These are phyloP conservation scores for Thrips palmi DNA, from an alignment of 1,140 invertebrate genomes.

Conservation along the genomic window DNA sequence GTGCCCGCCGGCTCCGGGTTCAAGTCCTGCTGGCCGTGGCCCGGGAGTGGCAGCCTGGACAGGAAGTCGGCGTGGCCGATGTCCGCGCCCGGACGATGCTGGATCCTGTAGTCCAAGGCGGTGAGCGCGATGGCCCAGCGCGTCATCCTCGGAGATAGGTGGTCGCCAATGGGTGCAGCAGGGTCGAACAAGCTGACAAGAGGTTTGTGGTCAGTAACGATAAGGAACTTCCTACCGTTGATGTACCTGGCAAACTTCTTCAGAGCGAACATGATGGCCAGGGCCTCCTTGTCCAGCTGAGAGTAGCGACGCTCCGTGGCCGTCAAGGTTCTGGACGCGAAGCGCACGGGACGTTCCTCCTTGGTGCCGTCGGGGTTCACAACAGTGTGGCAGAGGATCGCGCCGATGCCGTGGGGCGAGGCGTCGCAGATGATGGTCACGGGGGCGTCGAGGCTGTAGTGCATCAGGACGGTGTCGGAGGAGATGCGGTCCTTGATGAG, in stretches of 20 bases:
- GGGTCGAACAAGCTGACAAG: constrained; percentile 22
- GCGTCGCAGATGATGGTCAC: constrained; percentile 11
- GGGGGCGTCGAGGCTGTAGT: constrained; percentile 7
- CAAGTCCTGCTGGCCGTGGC: too few species aligned
- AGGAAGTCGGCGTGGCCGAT: constrained; percentile 7
- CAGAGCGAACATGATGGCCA: constrained; percentile 25
- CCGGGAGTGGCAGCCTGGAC: too few species aligned
- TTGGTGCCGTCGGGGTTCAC: constrained; percentile 13
- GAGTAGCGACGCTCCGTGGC: constrained; percentile 23
- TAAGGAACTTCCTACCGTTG: constrained; percentile 19
- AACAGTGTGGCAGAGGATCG: constrained; percentile 11
- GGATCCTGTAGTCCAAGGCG: neutral
- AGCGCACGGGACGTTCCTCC: constrained; percentile 15
- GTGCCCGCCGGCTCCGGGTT: too few species aligned
- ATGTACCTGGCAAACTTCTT: constrained; percentile 24
- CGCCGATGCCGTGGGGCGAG: constrained; percentile 10
- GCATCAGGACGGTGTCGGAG: constrained; percentile 7
- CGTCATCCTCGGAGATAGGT: constrained; percentile 14
- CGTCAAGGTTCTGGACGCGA: constrained; percentile 22
- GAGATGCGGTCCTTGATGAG: too few species aligned
- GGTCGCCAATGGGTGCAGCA: constrained; percentile 15
- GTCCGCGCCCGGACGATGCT: neutral
- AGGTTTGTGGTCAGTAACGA: constrained; percentile 11
- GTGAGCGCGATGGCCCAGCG: neutral
- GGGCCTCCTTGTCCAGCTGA: constrained; percentile 28